Conservation (phyloP, 2,113 vertebrate genomes). For the Tachuris rubrigastra region DNA sequence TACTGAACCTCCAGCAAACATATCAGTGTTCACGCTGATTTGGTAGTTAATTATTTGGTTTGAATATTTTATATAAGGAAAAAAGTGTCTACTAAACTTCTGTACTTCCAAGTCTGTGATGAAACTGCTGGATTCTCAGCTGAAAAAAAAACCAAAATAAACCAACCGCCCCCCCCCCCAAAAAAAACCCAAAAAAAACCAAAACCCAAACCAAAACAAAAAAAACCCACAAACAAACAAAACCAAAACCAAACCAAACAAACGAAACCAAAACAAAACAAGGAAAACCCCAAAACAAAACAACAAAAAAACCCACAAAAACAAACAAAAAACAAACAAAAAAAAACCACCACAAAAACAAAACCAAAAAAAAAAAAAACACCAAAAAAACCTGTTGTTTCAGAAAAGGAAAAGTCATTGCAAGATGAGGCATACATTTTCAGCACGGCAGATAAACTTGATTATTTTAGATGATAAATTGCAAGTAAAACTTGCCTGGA, state of each 20-base stretch:
- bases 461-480: not conserved
- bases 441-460: not conserved
- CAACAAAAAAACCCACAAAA: not conserved
- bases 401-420: not conserved
- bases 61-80: constrained; percentile 6
- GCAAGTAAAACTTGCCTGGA: not conserved
- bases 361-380: not conserved
- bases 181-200: not conserved
- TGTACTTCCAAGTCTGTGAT: not conserved
- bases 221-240: no score
- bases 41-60: constrained; percentile 46
- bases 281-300: no score
- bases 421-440: not conserved
- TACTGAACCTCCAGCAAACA: constrained; percentile 25
- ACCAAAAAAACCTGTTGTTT: not conserved
- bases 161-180: no score
- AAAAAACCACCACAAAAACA: not conserved
- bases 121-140: not conserved
- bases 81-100: constrained; percentile 28
- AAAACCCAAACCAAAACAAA: no score
- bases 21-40: constrained; percentile 38
- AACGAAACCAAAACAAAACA: no score
- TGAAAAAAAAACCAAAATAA: not conserved
- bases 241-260: no score
- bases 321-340: no score